Evolutionary conservation across 2,888 invertebrate genomes (phyloP), one percentile per base, ranked within the genome.

Genomic region (Perizoma affinitatum): DNA sequence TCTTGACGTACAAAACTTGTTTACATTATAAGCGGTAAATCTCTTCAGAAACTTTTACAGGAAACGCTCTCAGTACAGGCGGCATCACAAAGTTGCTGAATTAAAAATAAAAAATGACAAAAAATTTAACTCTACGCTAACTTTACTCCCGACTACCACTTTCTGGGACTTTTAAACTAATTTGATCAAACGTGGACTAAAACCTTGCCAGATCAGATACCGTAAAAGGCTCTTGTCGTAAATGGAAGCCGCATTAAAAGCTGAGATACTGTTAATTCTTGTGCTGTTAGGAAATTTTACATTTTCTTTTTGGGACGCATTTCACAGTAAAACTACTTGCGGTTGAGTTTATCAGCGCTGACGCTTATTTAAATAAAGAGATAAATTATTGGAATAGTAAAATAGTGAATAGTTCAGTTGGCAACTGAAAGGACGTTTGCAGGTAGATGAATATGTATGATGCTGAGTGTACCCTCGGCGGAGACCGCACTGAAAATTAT

Each of bases 1-100:
- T 36, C 60, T 58, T 73, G 74, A 73, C 72, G 65, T 74, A 67
- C 69, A 68, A 66, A 74, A 74, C 72, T 75, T 74, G 65, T 69
- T 70, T 66, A 67, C 68, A 68, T 69, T 70, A 64, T 68, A 70
- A 66, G 70, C 65, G 63, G 58, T 74, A 74, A 74, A 74, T 73
- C 66, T 68, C 68, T 59, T 66, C 63, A 68, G 67, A 47, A 68
- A 68, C 57, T 68, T 61, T 65, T 68, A 57, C 64, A 61, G 63
- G 66, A 61, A 66, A 53, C 51, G 57, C 50, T 54, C 44, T 35
- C 44, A 53, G 66, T 66, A 66, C 59, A 61, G 52, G 36, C 61
- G 36, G 40, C 58, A 53, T 46, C 57, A 43, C 11, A 34, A 57
- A 66, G 44, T 59, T 49, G 11, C 45, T 35, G 34, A 42, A 44